Evolutionary conservation across 2,888 invertebrate species (phyloP).

Genomic region (Crocallis elinguaria): DNA sequence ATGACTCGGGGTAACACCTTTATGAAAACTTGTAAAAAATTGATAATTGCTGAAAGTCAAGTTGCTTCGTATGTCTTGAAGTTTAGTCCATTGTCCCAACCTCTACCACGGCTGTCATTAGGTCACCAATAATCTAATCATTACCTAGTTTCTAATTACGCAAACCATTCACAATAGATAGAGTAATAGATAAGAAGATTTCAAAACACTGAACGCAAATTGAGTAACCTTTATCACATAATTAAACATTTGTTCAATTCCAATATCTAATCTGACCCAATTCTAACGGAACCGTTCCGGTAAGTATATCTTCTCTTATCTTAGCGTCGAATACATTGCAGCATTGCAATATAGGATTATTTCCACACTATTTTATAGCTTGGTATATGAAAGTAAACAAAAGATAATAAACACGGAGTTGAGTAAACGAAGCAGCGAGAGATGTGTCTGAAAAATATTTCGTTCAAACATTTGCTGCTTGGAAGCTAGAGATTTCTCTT

Average conservation of each 20-base stretch:
- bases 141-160: slow-evolving; percentile 13
- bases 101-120: no score
- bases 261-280: slow-evolving; percentile 44
- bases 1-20: no score
- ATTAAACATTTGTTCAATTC: slow-evolving; percentile 39
- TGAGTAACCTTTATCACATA: slow-evolving; percentile 25
- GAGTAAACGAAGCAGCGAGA: slow-evolving; percentile 31
- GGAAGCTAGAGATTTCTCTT: slow-evolving; percentile 30
- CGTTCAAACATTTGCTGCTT: slow-evolving; percentile 32
- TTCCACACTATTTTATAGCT: slow-evolving; percentile 31
- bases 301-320: slow-evolving; percentile 52
- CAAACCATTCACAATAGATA: slow-evolving; percentile 15
- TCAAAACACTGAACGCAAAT: slow-evolving; percentile 11
- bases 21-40: no score
- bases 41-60: no score
- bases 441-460: slow-evolving; percentile 32
- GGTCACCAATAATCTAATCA: background rate
- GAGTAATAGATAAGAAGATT: slow-evolving; percentile 12
- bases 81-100: no score
- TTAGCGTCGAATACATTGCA: slow-evolving; percentile 41
- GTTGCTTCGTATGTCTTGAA: no score
- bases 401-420: slow-evolving; percentile 34
- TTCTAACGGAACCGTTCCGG: slow-evolving; percentile 41
- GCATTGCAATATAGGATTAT: slow-evolving; percentile 32
- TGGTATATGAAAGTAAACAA: slow-evolving; percentile 35